A percentile compares a stretch with the other conserved stretches of the same genome.
These are phyloP conservation scores for Symphodus melops DNA, from an alignment of 2,113 vertebrate genomes.

Conservation along the genomic window DNA sequence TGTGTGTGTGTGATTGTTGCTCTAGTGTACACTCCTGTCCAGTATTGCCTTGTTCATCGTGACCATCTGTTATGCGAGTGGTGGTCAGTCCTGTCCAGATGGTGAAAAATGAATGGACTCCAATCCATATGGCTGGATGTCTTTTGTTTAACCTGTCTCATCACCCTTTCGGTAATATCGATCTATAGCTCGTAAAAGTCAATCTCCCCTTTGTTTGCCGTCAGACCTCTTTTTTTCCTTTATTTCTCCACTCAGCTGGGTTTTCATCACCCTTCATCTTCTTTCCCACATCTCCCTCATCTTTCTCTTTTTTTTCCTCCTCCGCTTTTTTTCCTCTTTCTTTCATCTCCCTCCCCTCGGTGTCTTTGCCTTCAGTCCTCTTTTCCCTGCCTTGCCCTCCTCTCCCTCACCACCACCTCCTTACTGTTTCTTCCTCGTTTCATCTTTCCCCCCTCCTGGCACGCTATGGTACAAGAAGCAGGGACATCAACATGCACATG, in stretches of 20 bases:
- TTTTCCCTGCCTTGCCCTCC: conserved; percentile 6
- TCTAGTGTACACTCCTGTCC: neutral
- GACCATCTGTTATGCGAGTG: conserved; percentile 47
- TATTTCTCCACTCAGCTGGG: conserved; percentile 12
- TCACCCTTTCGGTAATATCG: neutral
- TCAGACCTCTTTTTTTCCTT: conserved; percentile 1
- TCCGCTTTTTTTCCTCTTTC: conserved; percentile 4
- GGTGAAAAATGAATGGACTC: conserved; percentile 64
- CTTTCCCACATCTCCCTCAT: neutral
- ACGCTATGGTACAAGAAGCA: conserved; percentile 14
- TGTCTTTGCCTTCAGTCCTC: neutral
- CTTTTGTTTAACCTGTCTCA: conserved; percentile 11
- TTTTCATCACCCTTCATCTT: conserved; percentile 7
- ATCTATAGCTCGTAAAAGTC: neutral
- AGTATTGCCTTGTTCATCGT: conserved; percentile 9
- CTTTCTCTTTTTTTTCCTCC: neutral
- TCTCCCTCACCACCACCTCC: conserved; percentile 22
- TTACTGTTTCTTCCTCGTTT: conserved; percentile 14
- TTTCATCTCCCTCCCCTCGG: conserved; percentile 18
- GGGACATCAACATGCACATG: conserved; percentile 1
- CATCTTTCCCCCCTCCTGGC: conserved; percentile 16
- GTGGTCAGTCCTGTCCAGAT: conserved; percentile 51
- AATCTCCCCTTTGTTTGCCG: neutral
- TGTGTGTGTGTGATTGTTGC: conserved; percentile 10
- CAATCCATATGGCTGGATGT: conserved; percentile 60